Percentiles rank a stretch among this genome's conserved stretches.
phyloP scores from a whole-genome alignment of 2,888 invertebrate species.

The Cacoxenus indagator region DNA sequence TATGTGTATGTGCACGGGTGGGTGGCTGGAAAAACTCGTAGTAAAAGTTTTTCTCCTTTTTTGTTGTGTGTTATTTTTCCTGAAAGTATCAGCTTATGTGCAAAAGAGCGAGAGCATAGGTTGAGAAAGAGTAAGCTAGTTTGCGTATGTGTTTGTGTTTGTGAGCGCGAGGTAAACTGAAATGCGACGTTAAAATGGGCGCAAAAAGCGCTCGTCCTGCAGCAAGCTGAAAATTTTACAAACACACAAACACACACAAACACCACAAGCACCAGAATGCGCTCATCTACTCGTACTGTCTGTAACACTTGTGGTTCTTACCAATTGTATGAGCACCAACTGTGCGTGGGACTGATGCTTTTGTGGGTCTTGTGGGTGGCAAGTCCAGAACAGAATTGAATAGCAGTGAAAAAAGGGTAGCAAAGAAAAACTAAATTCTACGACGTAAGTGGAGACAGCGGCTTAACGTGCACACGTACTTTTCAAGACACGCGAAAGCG shows the following conservation, averaged over 20 bases:
- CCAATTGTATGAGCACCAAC: slow-evolving; percentile 29
- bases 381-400: not conserved
- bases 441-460: not conserved
- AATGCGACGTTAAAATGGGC: slow-evolving; percentile 38
- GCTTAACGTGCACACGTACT: slow-evolving; percentile 43
- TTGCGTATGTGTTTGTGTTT: slow-evolving; percentile 21
- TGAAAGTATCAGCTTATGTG: not conserved
- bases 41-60: slow-evolving; percentile 20
- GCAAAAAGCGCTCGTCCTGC: slow-evolving; percentile 39
- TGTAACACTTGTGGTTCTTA: slow-evolving; percentile 49
- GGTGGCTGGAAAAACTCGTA: slow-evolving; percentile 30
- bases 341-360: not conserved
- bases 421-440: slow-evolving; percentile 9
- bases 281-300: not conserved
- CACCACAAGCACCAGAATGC: not conserved
- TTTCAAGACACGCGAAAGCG: slow-evolving; percentile 15
- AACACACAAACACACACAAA: slow-evolving; percentile 11
- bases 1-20: slow-evolving; percentile 29
- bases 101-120: slow-evolving; percentile 5
- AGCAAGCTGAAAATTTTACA: not conserved
- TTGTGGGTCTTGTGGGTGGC: slow-evolving; percentile 16
- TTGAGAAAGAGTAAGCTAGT: not conserved
- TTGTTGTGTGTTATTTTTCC: not conserved
- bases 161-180: slow-evolving; percentile 36
- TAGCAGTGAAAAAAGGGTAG: slow-evolving; percentile 6